A percentile compares a stretch with the other conserved stretches of the same genome.
phyloP scores from a whole-genome alignment of 2,797 vertebrate species.

The Cuniculus paca region DNA sequence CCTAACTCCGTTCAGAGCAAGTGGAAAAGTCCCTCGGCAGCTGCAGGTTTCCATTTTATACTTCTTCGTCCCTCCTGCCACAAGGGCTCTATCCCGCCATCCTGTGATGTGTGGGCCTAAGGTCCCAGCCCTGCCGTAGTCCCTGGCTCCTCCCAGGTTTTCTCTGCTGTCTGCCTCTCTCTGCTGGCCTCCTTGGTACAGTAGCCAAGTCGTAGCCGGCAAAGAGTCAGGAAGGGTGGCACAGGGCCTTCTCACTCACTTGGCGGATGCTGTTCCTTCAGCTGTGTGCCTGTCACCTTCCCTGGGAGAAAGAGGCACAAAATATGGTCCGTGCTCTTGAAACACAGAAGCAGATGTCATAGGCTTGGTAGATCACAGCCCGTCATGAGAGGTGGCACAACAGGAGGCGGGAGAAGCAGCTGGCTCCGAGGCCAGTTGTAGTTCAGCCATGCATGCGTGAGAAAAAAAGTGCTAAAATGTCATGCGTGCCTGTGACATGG shows the following conservation, averaged over 20 bases:
- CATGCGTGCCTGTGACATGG: background rate
- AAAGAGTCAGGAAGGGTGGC: background rate
- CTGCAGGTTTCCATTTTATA: background rate
- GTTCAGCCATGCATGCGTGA: rapidly evolving
- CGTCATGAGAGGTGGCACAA: too few relatives aligned
- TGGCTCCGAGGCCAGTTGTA: background rate
- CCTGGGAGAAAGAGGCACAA: background rate
- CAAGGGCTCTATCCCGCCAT: background rate
- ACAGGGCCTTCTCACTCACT: background rate
- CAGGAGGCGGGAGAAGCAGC: background rate
- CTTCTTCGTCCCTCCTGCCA: background rate
- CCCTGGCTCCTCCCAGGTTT: background rate
- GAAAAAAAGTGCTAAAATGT: background rate
- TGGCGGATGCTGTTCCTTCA: background rate
- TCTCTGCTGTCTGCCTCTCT: background rate
- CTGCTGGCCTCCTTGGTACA: background rate
- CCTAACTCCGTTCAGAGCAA: background rate
- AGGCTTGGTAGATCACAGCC: background rate
- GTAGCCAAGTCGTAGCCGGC: background rate
- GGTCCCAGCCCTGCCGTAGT: background rate
- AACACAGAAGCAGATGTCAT: background rate
- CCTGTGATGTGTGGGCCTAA: background rate
- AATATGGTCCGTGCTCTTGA: background rate
- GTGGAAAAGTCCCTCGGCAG: background rate
- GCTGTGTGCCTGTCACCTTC: background rate